Evolutionary conservation across 2,888 invertebrate species (phyloP).

Genomic region (Heteromyza rotundicornis): DNA sequence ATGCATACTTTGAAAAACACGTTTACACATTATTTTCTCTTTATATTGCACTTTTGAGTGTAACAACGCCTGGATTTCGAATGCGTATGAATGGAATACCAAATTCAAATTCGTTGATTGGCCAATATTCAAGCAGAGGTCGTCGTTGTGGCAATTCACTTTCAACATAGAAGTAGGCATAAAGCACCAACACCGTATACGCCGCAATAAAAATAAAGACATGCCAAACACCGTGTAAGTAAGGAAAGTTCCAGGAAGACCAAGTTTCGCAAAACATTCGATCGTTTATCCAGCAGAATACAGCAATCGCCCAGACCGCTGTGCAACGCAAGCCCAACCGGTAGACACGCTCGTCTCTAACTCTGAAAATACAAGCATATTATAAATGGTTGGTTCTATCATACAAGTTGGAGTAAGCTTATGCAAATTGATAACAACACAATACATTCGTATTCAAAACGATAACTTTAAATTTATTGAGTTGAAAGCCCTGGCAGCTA

Average conservation of each 20-base stretch:
- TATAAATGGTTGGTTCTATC: too few species aligned
- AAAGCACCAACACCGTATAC: constrained; percentile 78
- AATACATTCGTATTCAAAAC: too few species aligned
- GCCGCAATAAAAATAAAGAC: constrained; percentile 80
- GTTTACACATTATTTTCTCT: too few species aligned
- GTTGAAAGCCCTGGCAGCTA: too few species aligned
- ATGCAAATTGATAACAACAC: too few species aligned
- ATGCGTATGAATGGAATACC: constrained; percentile 78
- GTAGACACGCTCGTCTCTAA: constrained; percentile 68
- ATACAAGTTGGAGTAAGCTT: too few species aligned
- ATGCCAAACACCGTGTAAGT: constrained; percentile 85
- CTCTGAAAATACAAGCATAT: too few species aligned
- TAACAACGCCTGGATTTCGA: constrained; percentile 66
- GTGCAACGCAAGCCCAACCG: constrained; percentile 75
- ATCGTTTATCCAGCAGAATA: constrained; percentile 80
- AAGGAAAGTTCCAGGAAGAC: constrained; percentile 79
- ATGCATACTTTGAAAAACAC: too few species aligned
- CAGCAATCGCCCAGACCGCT: constrained; percentile 73
- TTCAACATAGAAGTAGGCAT: constrained; percentile 78
- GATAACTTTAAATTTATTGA: too few species aligned
- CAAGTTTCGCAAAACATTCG: constrained; percentile 80
- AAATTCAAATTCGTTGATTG: constrained; percentile 76
- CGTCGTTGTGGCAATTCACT: constrained; percentile 76
- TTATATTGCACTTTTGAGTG: constrained; percentile 49
- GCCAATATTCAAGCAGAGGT: constrained; percentile 78